phyloP scores from a whole-genome alignment of 2,797 vertebrate species.

The Falco peregrinus region DNA sequence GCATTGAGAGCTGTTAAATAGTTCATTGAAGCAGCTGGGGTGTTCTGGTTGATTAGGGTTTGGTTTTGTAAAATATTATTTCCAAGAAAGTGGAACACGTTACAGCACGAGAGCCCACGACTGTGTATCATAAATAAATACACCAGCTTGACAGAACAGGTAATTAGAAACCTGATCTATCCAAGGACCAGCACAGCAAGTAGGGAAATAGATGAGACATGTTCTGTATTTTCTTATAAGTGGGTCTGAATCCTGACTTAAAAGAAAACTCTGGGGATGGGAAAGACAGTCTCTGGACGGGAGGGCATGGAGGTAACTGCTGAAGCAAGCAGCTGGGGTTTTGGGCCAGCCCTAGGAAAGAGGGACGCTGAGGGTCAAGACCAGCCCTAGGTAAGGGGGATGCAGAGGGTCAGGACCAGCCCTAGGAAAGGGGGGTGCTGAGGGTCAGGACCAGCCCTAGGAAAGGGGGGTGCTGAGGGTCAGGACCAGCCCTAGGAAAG shows the following conservation, averaged over 20 bases:
- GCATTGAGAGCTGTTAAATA: neutral
- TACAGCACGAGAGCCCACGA: neutral
- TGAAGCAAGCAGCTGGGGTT: neutral
- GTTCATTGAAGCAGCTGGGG: neutral
- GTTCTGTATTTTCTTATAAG: neutral
- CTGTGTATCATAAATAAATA: neutral
- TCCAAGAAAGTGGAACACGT: neutral
- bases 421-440: neutral
- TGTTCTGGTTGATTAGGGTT: neutral
- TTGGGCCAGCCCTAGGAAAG: accelerated
- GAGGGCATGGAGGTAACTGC: neutral
- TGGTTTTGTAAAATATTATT: neutral
- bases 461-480: neutral
- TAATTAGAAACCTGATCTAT: neutral
- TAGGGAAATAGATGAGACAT: neutral
- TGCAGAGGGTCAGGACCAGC: accelerated
- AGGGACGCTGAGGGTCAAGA: accelerated
- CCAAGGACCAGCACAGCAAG: neutral
- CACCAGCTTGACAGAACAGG: accelerated
- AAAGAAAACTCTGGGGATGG: neutral
- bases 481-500: accelerated
- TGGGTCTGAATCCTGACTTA: neutral
- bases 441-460: accelerated
- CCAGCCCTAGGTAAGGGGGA: neutral
- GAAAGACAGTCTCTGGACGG: neutral